A percentile compares a stretch with the other conserved stretches of the same genome.
phyloP scores from a whole-genome alignment of 2,113 vertebrate species.

The Machaerirhynchus nigripectus region DNA sequence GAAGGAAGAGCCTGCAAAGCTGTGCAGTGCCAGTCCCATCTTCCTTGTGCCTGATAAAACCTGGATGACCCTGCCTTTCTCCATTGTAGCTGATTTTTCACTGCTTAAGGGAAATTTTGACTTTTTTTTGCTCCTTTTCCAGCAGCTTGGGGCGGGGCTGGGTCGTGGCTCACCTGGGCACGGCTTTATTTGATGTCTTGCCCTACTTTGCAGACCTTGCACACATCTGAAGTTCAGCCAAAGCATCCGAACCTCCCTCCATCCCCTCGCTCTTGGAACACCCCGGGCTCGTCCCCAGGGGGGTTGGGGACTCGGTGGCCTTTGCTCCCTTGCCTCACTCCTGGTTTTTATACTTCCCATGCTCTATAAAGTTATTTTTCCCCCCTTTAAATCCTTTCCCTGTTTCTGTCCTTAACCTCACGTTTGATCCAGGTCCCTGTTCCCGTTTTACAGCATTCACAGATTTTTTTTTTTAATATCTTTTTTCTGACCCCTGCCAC shows the following conservation, averaged over 20 bases:
- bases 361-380: not conserved
- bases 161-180: rapidly evolving
- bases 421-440: not conserved
- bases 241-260: not conserved
- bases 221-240: not conserved
- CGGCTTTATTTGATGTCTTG: not conserved
- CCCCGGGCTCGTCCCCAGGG: not conserved
- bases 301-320: not conserved
- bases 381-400: not conserved
- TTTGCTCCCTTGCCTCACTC: not conserved
- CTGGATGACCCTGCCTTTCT: not conserved
- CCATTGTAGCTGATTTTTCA: not conserved
- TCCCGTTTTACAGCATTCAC: not conserved
- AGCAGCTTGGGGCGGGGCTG: rapidly evolving
- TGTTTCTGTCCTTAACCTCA: not conserved
- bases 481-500: not conserved
- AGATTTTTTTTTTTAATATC: not conserved
- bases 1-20: not conserved
- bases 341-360: not conserved
- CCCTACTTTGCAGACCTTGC: not conserved
- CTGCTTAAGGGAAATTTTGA: not conserved
- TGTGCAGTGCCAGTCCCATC: rapidly evolving
- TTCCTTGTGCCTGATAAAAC: not conserved
- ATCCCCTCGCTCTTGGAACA: not conserved
- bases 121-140: not conserved